Evolutionary conservation across 2,797 vertebrate species (phyloP), one percentile per base, ranked within the genome.

Genomic region (Ficedula albicollis): DNA sequence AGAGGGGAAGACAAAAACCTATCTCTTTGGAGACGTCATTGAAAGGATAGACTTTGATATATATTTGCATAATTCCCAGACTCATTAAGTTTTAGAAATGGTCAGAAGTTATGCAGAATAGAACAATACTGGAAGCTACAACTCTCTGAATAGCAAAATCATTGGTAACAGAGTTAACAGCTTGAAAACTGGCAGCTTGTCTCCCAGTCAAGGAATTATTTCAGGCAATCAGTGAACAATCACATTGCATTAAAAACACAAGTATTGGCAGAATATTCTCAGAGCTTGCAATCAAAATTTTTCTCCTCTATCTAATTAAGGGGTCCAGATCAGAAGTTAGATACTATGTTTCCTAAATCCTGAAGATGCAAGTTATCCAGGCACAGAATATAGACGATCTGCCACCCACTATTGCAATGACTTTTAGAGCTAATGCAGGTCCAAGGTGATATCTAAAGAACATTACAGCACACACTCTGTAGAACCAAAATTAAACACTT

Each of bases 401-500:
- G 22, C 55, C 49, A 43, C 44, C 30, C 38, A 26, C 43, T 66
- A 38, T 1, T 62, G 11, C 21, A 74, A 73, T 26, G 13, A 23
- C 6, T 73, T 76, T 87, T 36, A 54, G 13, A 80, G 17, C 43
- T 90, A 84, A 66, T 23, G 13, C 15, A 72, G 32, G 16, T 60
- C 62, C 54, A 73, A 12, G 25, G 44, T 21, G 6, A 23, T 84
- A 51, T 75, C 60, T 58, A 26, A 62, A 56, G 3, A 67, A 7
- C 60, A 60, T 62, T 44, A 49, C 10, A 80, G n/a, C 32, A 41
- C 8, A 58, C 15, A 15, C 62, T 52, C 62, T 54, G 25, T 41
- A 78, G 32, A 92, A 66, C 17, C 48, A 88, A 84, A 95, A 89
- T 95, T 83, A 81, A 77, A 66, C 23, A 59, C 39, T 80, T 83